Evolutionary conservation across 2,113 vertebrate species (phyloP).

Genomic region (Pithys albifrons): DNA sequence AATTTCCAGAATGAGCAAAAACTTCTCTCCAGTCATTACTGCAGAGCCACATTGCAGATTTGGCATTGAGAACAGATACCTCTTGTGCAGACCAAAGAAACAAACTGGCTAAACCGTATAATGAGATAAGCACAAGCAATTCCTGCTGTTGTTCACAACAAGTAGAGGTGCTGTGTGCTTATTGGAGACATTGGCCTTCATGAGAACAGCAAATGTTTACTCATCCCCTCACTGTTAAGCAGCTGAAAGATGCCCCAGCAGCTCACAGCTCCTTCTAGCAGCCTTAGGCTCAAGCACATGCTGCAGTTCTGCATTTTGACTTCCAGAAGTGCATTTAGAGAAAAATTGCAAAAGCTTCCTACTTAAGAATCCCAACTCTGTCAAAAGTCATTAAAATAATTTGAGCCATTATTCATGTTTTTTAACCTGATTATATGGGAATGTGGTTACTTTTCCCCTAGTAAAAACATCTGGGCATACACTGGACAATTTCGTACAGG

Average conservation of each 20-base stretch:
- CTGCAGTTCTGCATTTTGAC: neutral
- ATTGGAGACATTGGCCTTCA: neutral
- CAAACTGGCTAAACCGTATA: neutral
- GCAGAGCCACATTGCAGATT: neutral
- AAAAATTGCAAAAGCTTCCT: neutral
- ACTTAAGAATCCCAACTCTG: neutral
- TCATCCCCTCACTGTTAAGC: neutral
- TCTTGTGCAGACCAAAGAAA: slow-evolving; percentile 19
- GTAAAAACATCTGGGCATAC: neutral
- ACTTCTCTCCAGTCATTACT: neutral
- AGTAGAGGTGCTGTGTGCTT: neutral
- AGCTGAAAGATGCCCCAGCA: neutral
- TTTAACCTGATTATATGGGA: neutral
- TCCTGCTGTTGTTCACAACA: neutral
- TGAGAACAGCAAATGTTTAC: slow-evolving; percentile 17
- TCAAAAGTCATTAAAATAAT: neutral
- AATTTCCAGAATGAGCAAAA: slow-evolving; percentile 21
- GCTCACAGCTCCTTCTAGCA: neutral
- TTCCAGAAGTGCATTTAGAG: neutral
- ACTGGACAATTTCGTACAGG: neutral
- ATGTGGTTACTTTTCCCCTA: neutral
- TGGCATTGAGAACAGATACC: slow-evolving; percentile 18
- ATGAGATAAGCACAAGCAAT: neutral
- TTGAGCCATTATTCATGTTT: neutral
- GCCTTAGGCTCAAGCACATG: neutral